Percentiles rank a stretch among this genome's conserved stretches.
These are phyloP conservation scores for Ascidia mentula DNA, from an alignment of 23 tunicate species.

Conservation along the genomic window DNA sequence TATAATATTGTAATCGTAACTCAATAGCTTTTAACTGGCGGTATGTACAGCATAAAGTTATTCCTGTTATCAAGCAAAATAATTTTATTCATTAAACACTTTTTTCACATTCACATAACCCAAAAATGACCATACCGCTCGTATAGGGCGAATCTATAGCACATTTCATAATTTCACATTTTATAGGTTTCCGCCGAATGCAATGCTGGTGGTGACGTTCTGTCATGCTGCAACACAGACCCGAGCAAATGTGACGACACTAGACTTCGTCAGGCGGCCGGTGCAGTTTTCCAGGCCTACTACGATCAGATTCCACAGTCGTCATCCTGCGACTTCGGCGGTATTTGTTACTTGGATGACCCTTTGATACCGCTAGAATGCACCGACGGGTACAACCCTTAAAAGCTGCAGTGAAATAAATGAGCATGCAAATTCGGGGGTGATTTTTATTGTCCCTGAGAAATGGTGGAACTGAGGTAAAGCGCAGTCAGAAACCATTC, in stretches of 20 bases:
- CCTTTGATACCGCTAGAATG: constrained; percentile 42
- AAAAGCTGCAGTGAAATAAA: no score
- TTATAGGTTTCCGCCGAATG: constrained; percentile 67
- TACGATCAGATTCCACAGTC: constrained; percentile 60
- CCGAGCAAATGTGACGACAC: constrained; percentile 50
- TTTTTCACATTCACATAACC: not conserved
- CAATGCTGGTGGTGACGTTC: constrained; percentile 44
- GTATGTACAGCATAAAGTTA: not conserved
- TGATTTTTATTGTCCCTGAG: no score
- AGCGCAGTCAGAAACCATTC: no score
- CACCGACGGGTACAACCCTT: constrained; percentile 40
- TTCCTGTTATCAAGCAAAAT: not conserved
- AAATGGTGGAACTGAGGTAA: no score
- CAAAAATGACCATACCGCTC: not conserved
- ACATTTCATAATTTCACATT: not conserved
- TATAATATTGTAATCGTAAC: not conserved
- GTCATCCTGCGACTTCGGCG: constrained; percentile 83
- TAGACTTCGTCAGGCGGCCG: constrained; percentile 43
- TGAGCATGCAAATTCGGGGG: no score
- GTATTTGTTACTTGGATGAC: constrained; percentile 61
- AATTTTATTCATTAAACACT: not conserved
- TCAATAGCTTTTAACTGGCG: not conserved
- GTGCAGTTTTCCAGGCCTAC: constrained; percentile 80
- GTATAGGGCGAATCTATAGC: no score
- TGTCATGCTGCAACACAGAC: constrained; percentile 44